Base-by-base conservation (phyloP, 2,888 invertebrate species). In the Agonopterix heracliana region DNA sequence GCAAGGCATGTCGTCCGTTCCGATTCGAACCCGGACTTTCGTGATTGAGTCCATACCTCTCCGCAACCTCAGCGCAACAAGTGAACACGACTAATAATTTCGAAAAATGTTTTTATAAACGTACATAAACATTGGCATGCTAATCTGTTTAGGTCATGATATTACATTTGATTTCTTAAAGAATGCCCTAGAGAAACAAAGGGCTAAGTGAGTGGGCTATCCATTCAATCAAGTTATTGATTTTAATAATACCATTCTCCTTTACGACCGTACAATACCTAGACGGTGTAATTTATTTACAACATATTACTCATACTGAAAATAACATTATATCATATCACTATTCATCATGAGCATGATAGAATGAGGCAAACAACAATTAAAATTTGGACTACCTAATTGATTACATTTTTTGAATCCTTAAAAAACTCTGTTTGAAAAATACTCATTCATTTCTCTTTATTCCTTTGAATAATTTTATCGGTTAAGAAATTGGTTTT, bases 221-320 rank as follows among this genome's bases (percentile, higher is more conserved):
- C 47, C 51, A 47, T 60, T 58, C 59, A 63, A 56, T 63, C 54
- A 62, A 55, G 48, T 50, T 66, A 63, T 63, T 65, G 62, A 60
- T 61, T 55, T 57, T 59, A 57, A 61, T 61, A 57, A 54, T 57
- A 54, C 56, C 54, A 58, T 53, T 57, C 46, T 41, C 46, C 46
- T 53, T 54, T 50, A 57, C 47, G 54, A 52, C 53, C 51, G 48
- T 53, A 49, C 50, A 57, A 54, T 54, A 56, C 41, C 41, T 48
- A 38, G 44, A 44, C 40, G 46, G 47, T 50, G 54, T 55, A 54
- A 54, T 53, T 60, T 53, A 53, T 50, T 52, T 50, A 48, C 51
- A 51, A 50, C 45, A 43, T 48, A 60, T 61, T 56, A 59, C 50
- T 59, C 57, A 60, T 55, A 50, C 13, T 44, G 45, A 48, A 46